These are phyloP conservation scores for Eulemur rufifrons DNA, from an alignment of 2,113 vertebrate species.

Conservation along the genomic window DNA sequence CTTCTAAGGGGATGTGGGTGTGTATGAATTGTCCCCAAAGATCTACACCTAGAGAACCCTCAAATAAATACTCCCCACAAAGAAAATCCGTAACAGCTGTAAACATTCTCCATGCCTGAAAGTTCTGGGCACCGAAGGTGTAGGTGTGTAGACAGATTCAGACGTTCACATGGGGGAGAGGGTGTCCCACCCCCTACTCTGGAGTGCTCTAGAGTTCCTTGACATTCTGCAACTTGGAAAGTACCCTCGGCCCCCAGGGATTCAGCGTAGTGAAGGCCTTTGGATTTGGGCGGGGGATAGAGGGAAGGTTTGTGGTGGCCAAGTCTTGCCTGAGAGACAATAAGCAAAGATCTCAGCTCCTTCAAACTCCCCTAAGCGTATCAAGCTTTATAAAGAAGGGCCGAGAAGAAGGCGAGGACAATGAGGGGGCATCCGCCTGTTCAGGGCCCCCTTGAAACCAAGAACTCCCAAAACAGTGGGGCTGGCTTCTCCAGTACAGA, in stretches of 20 bases:
- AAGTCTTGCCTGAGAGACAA: constrained; percentile 6
- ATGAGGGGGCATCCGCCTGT: not conserved
- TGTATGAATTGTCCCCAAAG: not conserved
- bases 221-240: constrained; percentile 21
- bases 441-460: constrained; percentile 18
- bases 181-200: not conserved
- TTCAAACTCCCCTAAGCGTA: not conserved
- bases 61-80: not conserved
- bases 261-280: constrained; percentile 26
- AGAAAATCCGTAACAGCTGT: constrained; percentile 48
- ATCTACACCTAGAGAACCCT: not conserved
- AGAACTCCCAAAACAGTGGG: constrained; percentile 30
- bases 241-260: not conserved
- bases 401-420: not conserved
- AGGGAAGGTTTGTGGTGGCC: not conserved
- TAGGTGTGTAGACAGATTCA: not conserved
- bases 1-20: not conserved
- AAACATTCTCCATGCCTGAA: constrained; percentile 13
- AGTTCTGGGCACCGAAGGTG: not conserved
- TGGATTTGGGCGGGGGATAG: not conserved
- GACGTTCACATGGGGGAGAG: not conserved
- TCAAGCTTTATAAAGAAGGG: not conserved
- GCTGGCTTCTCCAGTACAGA: constrained; percentile 19
- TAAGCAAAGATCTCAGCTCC: not conserved
- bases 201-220: not conserved